Evolutionary conservation across 2,888 invertebrate species (phyloP), one percentile per base, ranked within the genome.

Genomic region (Rotaria socialis): DNA sequence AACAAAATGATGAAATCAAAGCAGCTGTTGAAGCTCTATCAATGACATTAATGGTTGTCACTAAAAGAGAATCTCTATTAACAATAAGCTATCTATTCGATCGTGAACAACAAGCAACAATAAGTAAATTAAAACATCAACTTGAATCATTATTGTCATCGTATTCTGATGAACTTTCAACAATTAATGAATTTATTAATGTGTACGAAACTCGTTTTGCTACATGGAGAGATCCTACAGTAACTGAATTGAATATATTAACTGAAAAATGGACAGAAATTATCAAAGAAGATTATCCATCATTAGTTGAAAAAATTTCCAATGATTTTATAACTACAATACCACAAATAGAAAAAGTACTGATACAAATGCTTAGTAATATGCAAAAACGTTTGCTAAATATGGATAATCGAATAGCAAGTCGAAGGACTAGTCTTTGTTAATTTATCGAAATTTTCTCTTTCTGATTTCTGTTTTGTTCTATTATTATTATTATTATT

Each of bases 1-100:
- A 47, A 80, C 24, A 47, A 14, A 80, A 80, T n/a, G 47, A 80
- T 80, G 80, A 80, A 80, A 80, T 80, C 3, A 80, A 47, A n/a
- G 80, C 47, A 4, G 80, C 80, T 24, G 11, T 80, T 22, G 47
- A 80, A 80, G 47, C n/a, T n/a, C 19, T 80, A n/a, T 47, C 8
- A n/a, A 47, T 47, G 7, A 80, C 43, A 47, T 47, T 80, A 47
- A 10, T 24, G 0, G n/a, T 43, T 47, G n/a, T 80, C 6, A 24
- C 24, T 47, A 8, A n/a, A 24, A 47, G 47, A 80, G 47, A 80
- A 11, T 8, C 80, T 24, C 47, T 8, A 47, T 10, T n/a, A 24
- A 47, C 22, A 10, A n/a, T 80, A 24, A 80, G 14, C 47, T n/a
- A 80, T 5, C 8, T 35, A 80, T 80, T 80, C n/a, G 80, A 80